A percentile compares a stretch with the other conserved stretches of the same genome.
These are phyloP conservation scores for Aspidoscelis tigris DNA, from an alignment of 2,113 vertebrate genomes.

Conservation along the genomic window DNA sequence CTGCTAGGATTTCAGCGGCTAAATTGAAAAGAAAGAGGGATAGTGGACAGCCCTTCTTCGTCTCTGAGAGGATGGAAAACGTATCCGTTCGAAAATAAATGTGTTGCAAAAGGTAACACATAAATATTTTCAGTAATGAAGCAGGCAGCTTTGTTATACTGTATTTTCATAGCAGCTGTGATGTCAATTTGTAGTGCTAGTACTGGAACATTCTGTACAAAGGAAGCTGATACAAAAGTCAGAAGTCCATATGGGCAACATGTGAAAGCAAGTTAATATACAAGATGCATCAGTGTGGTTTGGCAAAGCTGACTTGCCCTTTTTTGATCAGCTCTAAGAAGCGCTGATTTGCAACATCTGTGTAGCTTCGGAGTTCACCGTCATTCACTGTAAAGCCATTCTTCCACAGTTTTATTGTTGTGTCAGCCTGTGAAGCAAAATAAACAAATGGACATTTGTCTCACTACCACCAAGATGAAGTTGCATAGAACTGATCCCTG, in stretches of 20 bases:
- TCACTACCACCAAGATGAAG: constrained; percentile 17
- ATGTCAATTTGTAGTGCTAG: neutral
- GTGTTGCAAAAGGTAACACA: neutral
- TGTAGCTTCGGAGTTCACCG: constrained; percentile 88
- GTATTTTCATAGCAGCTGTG: constrained; percentile 36
- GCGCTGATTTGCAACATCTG: constrained; percentile 85
- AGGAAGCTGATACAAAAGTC: neutral
- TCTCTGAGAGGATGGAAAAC: too few relatives aligned
- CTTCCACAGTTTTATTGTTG: constrained; percentile 94
- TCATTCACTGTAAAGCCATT: constrained; percentile 94
- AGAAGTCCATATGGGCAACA: constrained; percentile 22
- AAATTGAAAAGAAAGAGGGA: too few relatives aligned
- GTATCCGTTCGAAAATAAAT: too few relatives aligned
- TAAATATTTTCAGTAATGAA: neutral
- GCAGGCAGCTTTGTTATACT: neutral
- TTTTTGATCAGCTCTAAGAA: constrained; percentile 94
- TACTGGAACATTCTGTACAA: too few relatives aligned
- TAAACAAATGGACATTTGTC: constrained; percentile 27
- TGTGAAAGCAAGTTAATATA: constrained; percentile 31
- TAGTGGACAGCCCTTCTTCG: too few relatives aligned
- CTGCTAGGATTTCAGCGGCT: too few relatives aligned
- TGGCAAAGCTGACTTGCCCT: constrained; percentile 75
- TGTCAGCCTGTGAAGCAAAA: constrained; percentile 81
- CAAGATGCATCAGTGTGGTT: constrained; percentile 31
- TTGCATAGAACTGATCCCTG: neutral